A percentile compares a stretch with the other conserved stretches of the same genome.
Evolutionary conservation across 2,113 vertebrate genomes (phyloP).

Genomic region (Procapra przewalskii): DNA sequence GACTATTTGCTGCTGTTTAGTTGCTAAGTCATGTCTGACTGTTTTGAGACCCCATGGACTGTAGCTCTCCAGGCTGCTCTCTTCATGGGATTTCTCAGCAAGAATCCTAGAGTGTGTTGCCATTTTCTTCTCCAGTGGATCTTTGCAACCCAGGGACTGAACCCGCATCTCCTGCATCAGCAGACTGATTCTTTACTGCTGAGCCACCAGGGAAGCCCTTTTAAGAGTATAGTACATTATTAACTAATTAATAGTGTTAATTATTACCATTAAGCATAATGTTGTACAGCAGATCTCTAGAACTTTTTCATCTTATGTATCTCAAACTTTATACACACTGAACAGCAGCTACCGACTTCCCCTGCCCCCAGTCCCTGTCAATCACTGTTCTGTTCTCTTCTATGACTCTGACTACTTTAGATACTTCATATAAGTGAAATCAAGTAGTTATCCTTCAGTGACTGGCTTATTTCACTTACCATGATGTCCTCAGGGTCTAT

Average conservation of each 20-base stretch:
- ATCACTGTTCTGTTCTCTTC: neutral
- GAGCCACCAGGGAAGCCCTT: neutral
- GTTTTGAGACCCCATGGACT: neutral
- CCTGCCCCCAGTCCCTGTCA: neutral
- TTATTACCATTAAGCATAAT: neutral
- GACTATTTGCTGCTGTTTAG: neutral
- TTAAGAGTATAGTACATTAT: neutral
- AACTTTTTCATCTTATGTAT: neutral
- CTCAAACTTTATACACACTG: neutral
- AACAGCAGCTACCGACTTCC: neutral
- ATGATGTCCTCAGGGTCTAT: neutral
- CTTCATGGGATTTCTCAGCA: neutral
- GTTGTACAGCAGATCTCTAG: neutral
- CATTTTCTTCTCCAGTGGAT: neutral
- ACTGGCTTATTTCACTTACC: neutral
- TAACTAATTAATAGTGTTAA: neutral
- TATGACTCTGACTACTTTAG: neutral
- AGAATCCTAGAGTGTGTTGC: neutral
- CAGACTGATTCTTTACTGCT: neutral
- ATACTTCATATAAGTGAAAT: neutral
- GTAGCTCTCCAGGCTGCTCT: neutral
- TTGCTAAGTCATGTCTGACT: neutral
- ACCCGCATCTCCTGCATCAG: neutral
- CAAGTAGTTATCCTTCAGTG: neutral
- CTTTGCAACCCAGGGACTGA: neutral